A percentile compares a stretch with the other conserved stretches of the same genome.
Evolutionary conservation across 2,113 vertebrate species (phyloP).

Genomic region (Colossoma macropomum): DNA sequence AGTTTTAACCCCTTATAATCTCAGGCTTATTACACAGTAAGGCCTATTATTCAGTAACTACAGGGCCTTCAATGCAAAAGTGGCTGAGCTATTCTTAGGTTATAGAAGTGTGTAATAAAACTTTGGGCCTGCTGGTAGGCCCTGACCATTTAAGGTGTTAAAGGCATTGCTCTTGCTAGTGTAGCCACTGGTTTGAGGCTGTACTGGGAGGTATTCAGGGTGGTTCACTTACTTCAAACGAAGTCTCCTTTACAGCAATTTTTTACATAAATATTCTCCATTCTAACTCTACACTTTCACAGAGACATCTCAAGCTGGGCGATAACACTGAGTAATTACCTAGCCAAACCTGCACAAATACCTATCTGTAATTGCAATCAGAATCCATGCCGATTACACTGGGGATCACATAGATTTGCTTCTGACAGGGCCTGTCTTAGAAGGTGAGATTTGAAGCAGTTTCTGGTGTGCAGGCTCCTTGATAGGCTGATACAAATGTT

Average conservation of each 20-base stretch:
- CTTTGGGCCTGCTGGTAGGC: too few relatives aligned
- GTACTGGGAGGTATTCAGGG: neutral
- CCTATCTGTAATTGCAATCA: constrained; percentile 2
- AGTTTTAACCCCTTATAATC: too few relatives aligned
- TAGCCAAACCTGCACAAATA: neutral
- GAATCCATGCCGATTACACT: constrained; percentile 4
- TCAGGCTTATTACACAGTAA: too few relatives aligned
- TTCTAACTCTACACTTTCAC: neutral
- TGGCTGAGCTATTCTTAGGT: too few relatives aligned
- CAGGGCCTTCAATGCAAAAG: too few relatives aligned
- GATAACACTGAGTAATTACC: neutral
- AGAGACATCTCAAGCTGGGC: neutral
- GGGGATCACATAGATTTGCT: neutral
- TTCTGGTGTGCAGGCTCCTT: neutral
- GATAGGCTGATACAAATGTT: neutral
- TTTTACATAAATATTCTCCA: neutral
- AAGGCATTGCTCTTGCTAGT: neutral
- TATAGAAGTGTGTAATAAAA: too few relatives aligned
- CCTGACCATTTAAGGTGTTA: too few relatives aligned
- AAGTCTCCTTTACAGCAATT: neutral
- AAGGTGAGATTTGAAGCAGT: neutral
- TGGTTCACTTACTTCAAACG: neutral
- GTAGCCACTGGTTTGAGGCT: neutral
- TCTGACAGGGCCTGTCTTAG: neutral
- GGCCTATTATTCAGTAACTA: too few relatives aligned